Conservation (phyloP, 2,113 vertebrate genomes). For the Taxidea taxus region DNA sequence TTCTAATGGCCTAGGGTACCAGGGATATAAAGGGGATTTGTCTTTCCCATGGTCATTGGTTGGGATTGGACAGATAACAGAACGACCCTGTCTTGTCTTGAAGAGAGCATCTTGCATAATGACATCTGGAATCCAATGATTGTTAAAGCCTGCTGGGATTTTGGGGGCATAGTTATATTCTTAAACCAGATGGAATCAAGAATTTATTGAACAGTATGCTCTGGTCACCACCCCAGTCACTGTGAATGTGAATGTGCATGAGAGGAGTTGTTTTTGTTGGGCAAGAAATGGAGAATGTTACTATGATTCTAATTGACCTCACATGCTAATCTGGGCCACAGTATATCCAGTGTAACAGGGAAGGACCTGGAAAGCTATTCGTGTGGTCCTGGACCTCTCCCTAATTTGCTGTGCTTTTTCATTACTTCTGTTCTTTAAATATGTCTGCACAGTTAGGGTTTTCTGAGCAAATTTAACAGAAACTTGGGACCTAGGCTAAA, state of each 20-base stretch:
- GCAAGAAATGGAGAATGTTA: not conserved
- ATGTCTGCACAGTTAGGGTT: not conserved
- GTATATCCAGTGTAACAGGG: not conserved
- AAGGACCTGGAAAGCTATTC: not conserved
- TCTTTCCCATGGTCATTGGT: not conserved
- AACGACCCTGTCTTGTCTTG: not conserved
- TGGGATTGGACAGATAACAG: not conserved
- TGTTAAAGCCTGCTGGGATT: not conserved
- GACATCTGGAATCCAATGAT: not conserved
- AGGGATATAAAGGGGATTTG: not conserved
- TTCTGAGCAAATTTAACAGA: slow-evolving; percentile 30
- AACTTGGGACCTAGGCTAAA: not conserved
- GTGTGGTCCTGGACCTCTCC: not conserved
- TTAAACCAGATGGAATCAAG: not conserved
- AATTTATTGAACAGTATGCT: not conserved
- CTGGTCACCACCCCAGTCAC: not conserved
- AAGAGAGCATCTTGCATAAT: not conserved
- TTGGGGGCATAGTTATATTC: not conserved
- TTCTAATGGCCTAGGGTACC: not conserved
- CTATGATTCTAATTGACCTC: not conserved
- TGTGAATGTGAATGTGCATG: not conserved
- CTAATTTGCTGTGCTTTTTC: not conserved
- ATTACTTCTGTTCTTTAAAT: not conserved
- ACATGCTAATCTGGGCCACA: not conserved
- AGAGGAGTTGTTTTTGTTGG: not conserved